A percentile compares a stretch with the other conserved stretches of the same genome.
Evolutionary conservation across 2,888 invertebrate genomes (phyloP).

Genomic region (Bibio marci): DNA sequence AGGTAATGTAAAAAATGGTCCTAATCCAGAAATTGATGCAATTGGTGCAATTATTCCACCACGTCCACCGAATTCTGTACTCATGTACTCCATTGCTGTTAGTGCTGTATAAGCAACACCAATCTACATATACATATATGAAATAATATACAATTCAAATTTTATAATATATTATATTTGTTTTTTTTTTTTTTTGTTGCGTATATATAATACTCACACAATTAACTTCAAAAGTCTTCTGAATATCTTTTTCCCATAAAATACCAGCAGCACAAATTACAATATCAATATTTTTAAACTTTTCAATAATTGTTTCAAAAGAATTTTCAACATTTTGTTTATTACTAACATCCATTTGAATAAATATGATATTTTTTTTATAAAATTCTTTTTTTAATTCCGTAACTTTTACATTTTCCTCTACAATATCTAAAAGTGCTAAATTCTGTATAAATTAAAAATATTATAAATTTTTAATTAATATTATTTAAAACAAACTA

Average conservation of each 20-base stretch:
- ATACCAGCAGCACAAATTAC: slow-evolving; percentile 21
- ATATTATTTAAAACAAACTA: too few relatives aligned
- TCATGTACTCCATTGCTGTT: slow-evolving; percentile 25
- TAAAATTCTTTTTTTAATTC: slow-evolving; percentile 18
- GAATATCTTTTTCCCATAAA: slow-evolving; percentile 22
- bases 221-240: slow-evolving; percentile 21
- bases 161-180: neutral
- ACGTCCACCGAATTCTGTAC: slow-evolving; percentile 25
- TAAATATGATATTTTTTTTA: slow-evolving; percentile 16
- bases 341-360: slow-evolving; percentile 21
- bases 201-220: slow-evolving; percentile 18
- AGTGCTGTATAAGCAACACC: slow-evolving; percentile 31
- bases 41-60: slow-evolving; percentile 29
- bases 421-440: slow-evolving; percentile 20
- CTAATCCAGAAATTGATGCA: slow-evolving; percentile 12
- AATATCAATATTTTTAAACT: slow-evolving; percentile 21
- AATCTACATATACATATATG: slow-evolving; percentile 15
- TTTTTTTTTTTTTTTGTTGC: too few relatives aligned
- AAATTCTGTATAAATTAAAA: slow-evolving; percentile 15
- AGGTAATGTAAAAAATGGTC: slow-evolving; percentile 8
- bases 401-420: slow-evolving; percentile 21
- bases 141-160: neutral
- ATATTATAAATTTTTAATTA: neutral
- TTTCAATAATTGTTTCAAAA: slow-evolving; percentile 17
- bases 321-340: slow-evolving; percentile 17